These are phyloP conservation scores for Enteromius treurensis DNA, from an alignment of 2,797 vertebrate genomes.

Conservation along the genomic window DNA sequence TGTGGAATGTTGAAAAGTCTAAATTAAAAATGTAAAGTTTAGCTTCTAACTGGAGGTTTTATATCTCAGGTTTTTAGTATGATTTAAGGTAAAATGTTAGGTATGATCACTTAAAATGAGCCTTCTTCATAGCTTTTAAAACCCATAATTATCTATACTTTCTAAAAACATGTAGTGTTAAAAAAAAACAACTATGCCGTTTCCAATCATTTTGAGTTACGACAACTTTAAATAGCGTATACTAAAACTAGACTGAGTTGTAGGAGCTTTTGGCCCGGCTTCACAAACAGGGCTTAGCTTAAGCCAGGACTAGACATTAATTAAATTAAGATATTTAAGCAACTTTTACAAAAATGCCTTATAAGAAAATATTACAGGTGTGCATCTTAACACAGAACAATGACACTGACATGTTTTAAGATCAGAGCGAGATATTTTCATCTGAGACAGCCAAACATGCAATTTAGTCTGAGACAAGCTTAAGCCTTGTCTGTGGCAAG, in stretches of 20 bases:
- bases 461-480: too few relatives aligned
- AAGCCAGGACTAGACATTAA: too few relatives aligned
- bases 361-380: too few relatives aligned
- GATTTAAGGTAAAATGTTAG: neutral
- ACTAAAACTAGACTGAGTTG: neutral
- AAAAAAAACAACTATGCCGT: neutral
- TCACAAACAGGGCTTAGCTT: too few relatives aligned
- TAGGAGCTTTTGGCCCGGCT: neutral
- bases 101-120: neutral
- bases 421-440: too few relatives aligned
- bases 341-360: too few relatives aligned
- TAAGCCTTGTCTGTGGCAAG: too few relatives aligned
- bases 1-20: neutral
- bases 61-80: neutral
- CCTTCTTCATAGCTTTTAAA: neutral
- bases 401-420: too few relatives aligned
- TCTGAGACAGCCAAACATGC: too few relatives aligned
- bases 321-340: too few relatives aligned
- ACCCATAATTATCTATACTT: neutral
- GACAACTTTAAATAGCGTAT: neutral
- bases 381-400: too few relatives aligned
- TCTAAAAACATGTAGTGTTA: neutral
- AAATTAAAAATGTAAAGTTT: conserved; percentile 29
- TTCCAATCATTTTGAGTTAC: neutral
- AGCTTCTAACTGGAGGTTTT: neutral